These are phyloP conservation scores for Drosophila imparisetae DNA, from an alignment of 2,888 invertebrate species.

Conservation along the genomic window DNA sequence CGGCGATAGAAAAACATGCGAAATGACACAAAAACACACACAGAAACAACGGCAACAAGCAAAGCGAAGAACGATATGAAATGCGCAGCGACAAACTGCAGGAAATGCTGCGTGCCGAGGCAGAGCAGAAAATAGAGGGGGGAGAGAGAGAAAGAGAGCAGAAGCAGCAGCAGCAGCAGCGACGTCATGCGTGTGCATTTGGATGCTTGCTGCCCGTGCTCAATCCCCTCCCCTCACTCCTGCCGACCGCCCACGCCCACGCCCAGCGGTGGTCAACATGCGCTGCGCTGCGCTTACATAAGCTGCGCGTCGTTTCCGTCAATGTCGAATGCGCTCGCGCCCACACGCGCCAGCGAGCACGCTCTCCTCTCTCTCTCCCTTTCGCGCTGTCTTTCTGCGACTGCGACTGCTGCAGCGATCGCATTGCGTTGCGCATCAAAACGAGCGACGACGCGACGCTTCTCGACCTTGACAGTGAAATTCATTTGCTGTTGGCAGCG, in stretches of 20 bases:
- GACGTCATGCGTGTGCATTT: conserved; percentile 66
- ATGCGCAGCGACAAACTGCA: conserved; percentile 65
- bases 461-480: conserved; percentile 84
- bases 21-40: conserved; percentile 37
- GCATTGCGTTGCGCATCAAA: conserved; percentile 79
- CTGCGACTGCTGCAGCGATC: conserved; percentile 59
- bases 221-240: background rate
- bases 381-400: conserved; percentile 5
- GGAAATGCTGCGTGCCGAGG: conserved; percentile 45
- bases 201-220: conserved; percentile 37
- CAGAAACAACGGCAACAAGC: conserved; percentile 16
- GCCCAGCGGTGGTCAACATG: background rate
- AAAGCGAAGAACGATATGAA: conserved; percentile 40
- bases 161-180: conserved; percentile 5
- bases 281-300: conserved; percentile 61
- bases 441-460: conserved; percentile 65
- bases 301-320: conserved; percentile 71
- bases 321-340: conserved; percentile 62
- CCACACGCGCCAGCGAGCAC: conserved; percentile 51
- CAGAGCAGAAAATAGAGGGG: conserved; percentile 1
- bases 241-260: no score
- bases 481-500: conserved; percentile 63
- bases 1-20: conserved; percentile 72
- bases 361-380: conserved; percentile 11
- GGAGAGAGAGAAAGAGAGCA: background rate